These are phyloP conservation scores for Dolomedes plantarius DNA, from an alignment of 2,888 invertebrate species.

Conservation along the genomic window DNA sequence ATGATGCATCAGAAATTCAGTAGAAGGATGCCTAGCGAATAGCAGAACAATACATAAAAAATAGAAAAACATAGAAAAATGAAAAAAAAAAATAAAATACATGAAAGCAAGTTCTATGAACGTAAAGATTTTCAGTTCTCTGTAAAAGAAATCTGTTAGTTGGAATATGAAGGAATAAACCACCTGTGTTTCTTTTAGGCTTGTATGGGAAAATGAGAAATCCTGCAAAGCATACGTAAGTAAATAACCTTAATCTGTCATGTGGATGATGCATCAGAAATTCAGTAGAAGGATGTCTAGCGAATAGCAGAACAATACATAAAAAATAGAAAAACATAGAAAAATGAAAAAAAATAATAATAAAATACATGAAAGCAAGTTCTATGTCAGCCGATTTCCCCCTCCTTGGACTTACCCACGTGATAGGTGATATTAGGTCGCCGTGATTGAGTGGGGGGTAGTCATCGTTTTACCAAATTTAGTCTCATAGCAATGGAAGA, in stretches of 20 bases:
- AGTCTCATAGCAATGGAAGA: constrained; percentile 61
- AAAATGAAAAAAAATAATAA: constrained; percentile 56
- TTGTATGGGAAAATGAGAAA: neutral
- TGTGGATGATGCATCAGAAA: constrained; percentile 18
- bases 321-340: constrained; percentile 31
- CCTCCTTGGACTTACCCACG: constrained; percentile 26
- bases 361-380: constrained; percentile 19
- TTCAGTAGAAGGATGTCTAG: constrained; percentile 23
- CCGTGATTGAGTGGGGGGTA: constrained; percentile 64
- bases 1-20: constrained; percentile 15
- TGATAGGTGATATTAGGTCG: constrained; percentile 59
- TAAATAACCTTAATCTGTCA: too few species aligned
- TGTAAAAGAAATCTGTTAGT: too few species aligned
- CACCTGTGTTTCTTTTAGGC: too few species aligned
- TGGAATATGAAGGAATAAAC: too few species aligned
- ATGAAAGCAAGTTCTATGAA: neutral
- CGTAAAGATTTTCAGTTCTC: too few species aligned
- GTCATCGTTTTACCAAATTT: constrained; percentile 65
- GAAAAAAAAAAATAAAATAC: too few species aligned
- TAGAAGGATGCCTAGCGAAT: constrained; percentile 31
- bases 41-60: constrained; percentile 54
- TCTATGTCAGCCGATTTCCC: neutral
- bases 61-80: constrained; percentile 24
- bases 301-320: constrained; percentile 48
- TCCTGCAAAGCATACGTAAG: neutral